These are phyloP conservation scores for Salvelinus sp. DNA, from an alignment of 2,113 vertebrate genomes.

Conservation along the genomic window DNA sequence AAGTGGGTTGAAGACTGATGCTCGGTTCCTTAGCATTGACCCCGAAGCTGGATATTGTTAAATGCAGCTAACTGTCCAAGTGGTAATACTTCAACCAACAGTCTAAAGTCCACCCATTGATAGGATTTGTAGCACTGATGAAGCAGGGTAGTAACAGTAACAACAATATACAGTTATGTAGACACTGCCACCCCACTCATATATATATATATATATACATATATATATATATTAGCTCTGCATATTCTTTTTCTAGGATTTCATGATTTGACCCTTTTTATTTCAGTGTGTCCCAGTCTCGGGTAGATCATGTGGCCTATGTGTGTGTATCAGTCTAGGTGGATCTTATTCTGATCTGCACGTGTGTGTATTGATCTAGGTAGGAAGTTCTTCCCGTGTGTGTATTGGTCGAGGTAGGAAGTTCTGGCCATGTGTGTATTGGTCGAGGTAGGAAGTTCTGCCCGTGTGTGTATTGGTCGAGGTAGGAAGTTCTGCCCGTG, in stretches of 20 bases:
- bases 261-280: too few relatives aligned
- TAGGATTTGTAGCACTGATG: background rate
- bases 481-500: background rate
- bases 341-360: background rate
- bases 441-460: slow-evolving; percentile 4
- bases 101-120: slow-evolving; percentile 50
- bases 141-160: background rate
- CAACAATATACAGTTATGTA: too few relatives aligned
- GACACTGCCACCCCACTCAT: too few relatives aligned
- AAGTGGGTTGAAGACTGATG: slow-evolving; percentile 36
- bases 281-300: too few relatives aligned
- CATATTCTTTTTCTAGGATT: too few relatives aligned
- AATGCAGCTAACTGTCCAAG: slow-evolving; percentile 59
- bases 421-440: background rate
- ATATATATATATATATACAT: too few relatives aligned
- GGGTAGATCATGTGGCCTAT: too few relatives aligned
- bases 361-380: background rate
- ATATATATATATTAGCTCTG: too few relatives aligned
- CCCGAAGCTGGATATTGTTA: background rate
- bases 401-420: slow-evolving; percentile 8
- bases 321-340: background rate
- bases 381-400: background rate
- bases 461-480: background rate
- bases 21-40: slow-evolving; percentile 46
- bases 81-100: slow-evolving; percentile 60